These are phyloP conservation scores for Puma concolor DNA, from an alignment of 2,113 vertebrate species.

Conservation along the genomic window DNA sequence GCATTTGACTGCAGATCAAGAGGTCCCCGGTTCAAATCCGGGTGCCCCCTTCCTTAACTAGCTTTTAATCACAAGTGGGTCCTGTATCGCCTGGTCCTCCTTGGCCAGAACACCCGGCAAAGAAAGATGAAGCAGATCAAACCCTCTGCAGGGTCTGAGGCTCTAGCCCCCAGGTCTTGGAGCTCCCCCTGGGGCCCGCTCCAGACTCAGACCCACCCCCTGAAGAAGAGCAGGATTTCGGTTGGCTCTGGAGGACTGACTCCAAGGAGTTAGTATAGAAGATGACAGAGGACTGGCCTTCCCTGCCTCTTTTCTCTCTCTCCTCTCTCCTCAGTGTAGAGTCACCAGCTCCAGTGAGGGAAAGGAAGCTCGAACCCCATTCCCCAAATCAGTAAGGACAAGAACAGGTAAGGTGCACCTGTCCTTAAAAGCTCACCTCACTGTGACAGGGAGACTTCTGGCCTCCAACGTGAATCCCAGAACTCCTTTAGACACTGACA, in stretches of 20 bases:
- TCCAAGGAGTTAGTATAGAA: neutral
- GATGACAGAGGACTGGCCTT: neutral
- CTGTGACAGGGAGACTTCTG: neutral
- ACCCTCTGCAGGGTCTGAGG: neutral
- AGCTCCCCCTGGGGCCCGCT: neutral
- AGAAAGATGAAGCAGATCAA: neutral
- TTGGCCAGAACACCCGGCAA: neutral
- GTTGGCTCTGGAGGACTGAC: neutral
- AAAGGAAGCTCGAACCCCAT: neutral
- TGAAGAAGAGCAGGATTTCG: neutral
- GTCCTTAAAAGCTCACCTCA: neutral
- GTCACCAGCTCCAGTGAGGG: neutral
- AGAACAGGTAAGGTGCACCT: neutral
- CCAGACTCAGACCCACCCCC: neutral
- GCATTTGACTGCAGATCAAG: constrained; percentile 33
- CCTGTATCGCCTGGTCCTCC: neutral
- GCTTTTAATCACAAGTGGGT: neutral
- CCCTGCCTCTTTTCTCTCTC: neutral
- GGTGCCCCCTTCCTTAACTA: neutral
- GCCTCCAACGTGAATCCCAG: neutral
- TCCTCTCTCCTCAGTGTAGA: neutral
- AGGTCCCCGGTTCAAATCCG: constrained; percentile 23
- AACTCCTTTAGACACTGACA: neutral
- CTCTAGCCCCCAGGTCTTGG: neutral
- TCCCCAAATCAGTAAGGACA: neutral